Base-by-base conservation (phyloP, 1,140 invertebrate species). In the Bombus vancouverensis region DNA sequence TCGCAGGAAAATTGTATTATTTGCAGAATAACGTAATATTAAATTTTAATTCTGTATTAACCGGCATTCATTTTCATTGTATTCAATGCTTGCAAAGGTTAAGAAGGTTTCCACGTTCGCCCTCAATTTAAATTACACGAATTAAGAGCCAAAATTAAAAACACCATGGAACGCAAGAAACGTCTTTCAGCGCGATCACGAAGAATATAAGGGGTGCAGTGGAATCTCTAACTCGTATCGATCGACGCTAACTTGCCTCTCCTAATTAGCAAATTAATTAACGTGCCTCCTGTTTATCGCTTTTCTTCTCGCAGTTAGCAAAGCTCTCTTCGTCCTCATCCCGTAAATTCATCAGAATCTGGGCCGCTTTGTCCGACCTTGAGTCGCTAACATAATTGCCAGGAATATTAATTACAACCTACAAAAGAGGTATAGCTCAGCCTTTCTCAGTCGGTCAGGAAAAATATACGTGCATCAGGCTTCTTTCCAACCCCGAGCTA, bases 211-310 rank as follows among this genome's bases (percentile, higher is more conserved):
- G 18, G 15, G 4, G 13, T 25, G 28, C 18, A 22, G 5, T 15
- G 10, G 57, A 44, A 47, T 34, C 37, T 22, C 12, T 22, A 66
- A 34, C 9, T 79, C 2, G 39, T 62, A 25, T 32, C 76, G 57
- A 66, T n/a, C 76, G 25, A 47, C 25, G 53, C 22, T 8, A 76
- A 57, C 53, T 59, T 39, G 12, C 44, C 22, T 32, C 44, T 73
- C 53, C 53, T 81, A 81, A 81, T 81, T 81, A 81, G 39, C 80
- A 73, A 73, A 73, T 81, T 81, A 81, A 81, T 81, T 81, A 81
- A 73, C 80, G 68, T n/a, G 28, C 28, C 44, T 57, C 15, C 28
- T 81, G 70, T 81, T 73, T 81, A 81, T 80, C 65, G 77, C 79
- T 39, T 71, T 72, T 72, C 70, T 72, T 57, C 59, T 42, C 37